phyloP scores from a whole-genome alignment of 1,140 invertebrate genomes.

The Diabrotica virgifera region DNA sequence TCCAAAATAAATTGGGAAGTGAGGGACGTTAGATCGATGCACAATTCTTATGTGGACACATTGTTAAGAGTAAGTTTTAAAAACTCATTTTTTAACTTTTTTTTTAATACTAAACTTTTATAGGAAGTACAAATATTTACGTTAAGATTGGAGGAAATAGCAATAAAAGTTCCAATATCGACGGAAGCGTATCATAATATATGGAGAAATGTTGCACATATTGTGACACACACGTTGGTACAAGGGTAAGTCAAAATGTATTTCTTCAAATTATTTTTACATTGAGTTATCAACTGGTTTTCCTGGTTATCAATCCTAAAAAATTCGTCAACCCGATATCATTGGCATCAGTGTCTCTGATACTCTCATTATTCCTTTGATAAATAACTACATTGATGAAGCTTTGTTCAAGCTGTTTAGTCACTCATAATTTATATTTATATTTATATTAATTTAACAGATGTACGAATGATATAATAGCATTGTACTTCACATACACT shows the following conservation, averaged over 20 bases:
- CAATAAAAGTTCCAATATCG: constrained; percentile 66
- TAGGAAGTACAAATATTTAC: constrained; percentile 79
- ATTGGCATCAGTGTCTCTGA: too few species aligned
- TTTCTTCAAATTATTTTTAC: too few species aligned
- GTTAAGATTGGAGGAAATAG: constrained; percentile 69
- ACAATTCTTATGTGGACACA: constrained; percentile 84
- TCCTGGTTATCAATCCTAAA: too few species aligned
- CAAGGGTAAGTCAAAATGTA: constrained; percentile 74
- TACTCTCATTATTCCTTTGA: too few species aligned
- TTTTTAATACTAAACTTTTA: constrained; percentile 22
- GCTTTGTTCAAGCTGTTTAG: too few species aligned
- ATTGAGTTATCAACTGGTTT: too few species aligned
- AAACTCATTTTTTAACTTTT: neutral
- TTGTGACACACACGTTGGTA: constrained; percentile 82
- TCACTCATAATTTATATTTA: too few species aligned
- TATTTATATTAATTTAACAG: too few species aligned
- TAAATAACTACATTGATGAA: too few species aligned
- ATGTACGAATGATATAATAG: too few species aligned
- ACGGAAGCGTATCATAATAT: constrained; percentile 66
- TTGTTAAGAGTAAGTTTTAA: constrained; percentile 56
- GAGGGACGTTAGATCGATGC: constrained; percentile 91
- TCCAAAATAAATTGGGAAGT: constrained; percentile 94
- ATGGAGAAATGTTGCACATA: constrained; percentile 85
- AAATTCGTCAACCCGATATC: too few species aligned
- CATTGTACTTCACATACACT: too few species aligned